A percentile compares a stretch with the other conserved stretches of the same genome.
phyloP scores from a whole-genome alignment of 2,888 invertebrate genomes.

The Agonum fuliginosum region DNA sequence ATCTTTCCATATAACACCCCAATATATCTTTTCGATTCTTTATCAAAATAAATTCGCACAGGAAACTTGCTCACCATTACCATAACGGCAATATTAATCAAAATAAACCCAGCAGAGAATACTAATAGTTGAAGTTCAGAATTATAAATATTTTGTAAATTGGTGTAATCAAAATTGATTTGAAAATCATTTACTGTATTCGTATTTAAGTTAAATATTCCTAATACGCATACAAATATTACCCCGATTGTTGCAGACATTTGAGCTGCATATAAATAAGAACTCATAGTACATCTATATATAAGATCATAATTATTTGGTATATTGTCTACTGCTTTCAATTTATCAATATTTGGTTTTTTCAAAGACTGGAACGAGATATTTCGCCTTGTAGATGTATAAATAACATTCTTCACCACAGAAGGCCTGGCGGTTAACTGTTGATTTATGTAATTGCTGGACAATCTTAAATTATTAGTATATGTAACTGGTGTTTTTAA shows the following conservation, averaged over 20 bases:
- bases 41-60: conserved; percentile 69
- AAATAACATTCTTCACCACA: conserved; percentile 4
- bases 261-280: conserved; percentile 67
- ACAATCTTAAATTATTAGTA: neutral
- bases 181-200: conserved; percentile 51
- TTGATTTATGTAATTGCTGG: conserved; percentile 1
- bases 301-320: conserved; percentile 68
- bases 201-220: conserved; percentile 53
- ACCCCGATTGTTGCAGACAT: conserved; percentile 64
- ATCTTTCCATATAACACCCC: conserved; percentile 66
- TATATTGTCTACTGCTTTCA: conserved; percentile 66
- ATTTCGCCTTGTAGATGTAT: conserved; percentile 24
- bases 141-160: conserved; percentile 52
- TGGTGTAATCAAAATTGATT: conserved; percentile 50
- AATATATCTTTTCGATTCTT: conserved; percentile 66
- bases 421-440: neutral
- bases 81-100: conserved; percentile 64
- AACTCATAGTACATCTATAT: conserved; percentile 68
- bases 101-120: conserved; percentile 64
- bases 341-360: conserved; percentile 53
- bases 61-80: conserved; percentile 66
- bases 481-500: neutral
- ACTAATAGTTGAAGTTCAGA: conserved; percentile 64
- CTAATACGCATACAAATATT: conserved; percentile 60
- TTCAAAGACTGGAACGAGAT: neutral